Conservation (phyloP, 2,113 vertebrate species). For the Caloenas nicobarica region DNA sequence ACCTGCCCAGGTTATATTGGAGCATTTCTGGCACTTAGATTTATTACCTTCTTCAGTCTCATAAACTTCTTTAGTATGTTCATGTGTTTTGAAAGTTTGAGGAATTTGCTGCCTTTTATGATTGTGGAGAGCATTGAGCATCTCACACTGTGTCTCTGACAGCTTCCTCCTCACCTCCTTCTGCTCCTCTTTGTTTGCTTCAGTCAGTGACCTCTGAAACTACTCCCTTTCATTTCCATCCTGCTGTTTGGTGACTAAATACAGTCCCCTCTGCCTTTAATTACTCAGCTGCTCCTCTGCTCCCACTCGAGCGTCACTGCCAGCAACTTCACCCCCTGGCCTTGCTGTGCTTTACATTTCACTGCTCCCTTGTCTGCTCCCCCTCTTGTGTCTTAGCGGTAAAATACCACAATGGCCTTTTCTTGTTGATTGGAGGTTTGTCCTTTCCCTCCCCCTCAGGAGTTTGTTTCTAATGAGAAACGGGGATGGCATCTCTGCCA, state of each 20-base stretch:
- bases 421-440: background rate
- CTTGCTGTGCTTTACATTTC: background rate
- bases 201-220: background rate
- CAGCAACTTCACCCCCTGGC: background rate
- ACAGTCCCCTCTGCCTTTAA: constrained; percentile 5
- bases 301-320: background rate
- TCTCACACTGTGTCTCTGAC: fast-evolving
- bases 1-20: background rate
- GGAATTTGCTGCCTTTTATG: background rate
- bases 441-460: background rate
- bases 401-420: fast-evolving
- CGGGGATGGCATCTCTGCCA: background rate
- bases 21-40: background rate
- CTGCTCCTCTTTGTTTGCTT: background rate
- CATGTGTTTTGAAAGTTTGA: background rate
- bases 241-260: background rate
- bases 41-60: background rate
- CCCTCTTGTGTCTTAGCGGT: background rate
- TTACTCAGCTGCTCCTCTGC: constrained; percentile 3
- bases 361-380: background rate
- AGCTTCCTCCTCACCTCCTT: background rate
- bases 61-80: background rate
- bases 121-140: background rate
- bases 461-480: background rate
- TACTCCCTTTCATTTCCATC: background rate